These are phyloP conservation scores for Pseudoatta argentina DNA, from an alignment of 1,140 invertebrate genomes.

Conservation along the genomic window DNA sequence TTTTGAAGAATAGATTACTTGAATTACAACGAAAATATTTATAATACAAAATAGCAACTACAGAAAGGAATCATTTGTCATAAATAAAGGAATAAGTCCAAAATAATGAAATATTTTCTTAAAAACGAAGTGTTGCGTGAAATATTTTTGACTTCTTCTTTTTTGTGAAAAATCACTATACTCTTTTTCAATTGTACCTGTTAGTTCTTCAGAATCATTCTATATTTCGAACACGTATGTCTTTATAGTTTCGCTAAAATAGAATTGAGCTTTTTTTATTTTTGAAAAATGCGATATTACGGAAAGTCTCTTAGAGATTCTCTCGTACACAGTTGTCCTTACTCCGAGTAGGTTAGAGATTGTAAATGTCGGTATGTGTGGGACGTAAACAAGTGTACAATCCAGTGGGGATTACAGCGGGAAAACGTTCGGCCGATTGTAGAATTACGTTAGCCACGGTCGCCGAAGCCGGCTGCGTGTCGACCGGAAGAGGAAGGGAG, in stretches of 20 bases:
- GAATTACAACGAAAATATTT: not conserved
- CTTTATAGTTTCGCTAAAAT: not conserved
- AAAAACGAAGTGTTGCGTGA: no score
- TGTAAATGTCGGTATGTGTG: not conserved
- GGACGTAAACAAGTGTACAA: conserved; percentile 60
- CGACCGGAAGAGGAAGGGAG: conserved; percentile 46
- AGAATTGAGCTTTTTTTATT: not conserved
- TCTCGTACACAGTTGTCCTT: not conserved
- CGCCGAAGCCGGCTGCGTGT: conserved; percentile 3
- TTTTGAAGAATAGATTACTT: not conserved
- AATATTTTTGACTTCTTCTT: not conserved
- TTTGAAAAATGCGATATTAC: not conserved
- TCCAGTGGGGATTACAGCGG: conserved; percentile 55
- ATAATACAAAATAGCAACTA: not conserved
- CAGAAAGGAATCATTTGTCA: not conserved
- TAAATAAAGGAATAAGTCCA: no score
- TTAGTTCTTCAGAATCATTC: not conserved
- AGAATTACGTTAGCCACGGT: conserved; percentile 47
- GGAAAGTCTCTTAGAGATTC: not conserved
- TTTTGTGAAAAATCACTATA: not conserved
- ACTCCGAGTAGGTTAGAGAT: not conserved
- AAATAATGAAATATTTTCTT: not conserved
- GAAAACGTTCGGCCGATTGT: conserved; percentile 54
- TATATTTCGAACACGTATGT: not conserved
- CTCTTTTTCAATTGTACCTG: no score